Evolutionary conservation across 2,888 invertebrate genomes (phyloP), one percentile per base, ranked within the genome.

Genomic region (Zootermopsis nevadensis): DNA sequence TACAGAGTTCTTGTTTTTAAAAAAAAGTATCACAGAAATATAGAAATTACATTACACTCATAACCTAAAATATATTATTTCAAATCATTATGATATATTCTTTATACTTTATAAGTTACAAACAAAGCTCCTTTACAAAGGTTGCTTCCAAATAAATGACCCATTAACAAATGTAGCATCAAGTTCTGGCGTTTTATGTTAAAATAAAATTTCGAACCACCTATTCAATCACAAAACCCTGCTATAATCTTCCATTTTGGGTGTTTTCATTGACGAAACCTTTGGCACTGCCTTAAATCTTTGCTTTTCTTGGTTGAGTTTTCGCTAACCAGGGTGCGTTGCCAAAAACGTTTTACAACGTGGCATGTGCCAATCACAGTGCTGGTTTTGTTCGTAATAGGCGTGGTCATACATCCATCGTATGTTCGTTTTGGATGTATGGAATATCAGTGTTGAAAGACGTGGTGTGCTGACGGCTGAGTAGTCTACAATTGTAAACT

Each of bases 321-420:
- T 69, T 0, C 1, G 10, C 12, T n/a, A n/a, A 24, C 55, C 22
- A 27, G 77, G 55, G 77, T 77, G 77, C 77, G 77, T 77, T 77
- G 77, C 48, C 55, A 55, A 77, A 77, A 77, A 27, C 76, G 1
- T 31, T 30, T 22, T 55, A 22, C 77, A 31, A 83, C 77, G 80
- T 80, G 80, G 83, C 83, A 81, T 31, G n/a, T 69, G 42, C 83
- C 82, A 84, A 81, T 83, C 76, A 80, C 55, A 81, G 60, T 66
- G 55, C 76, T 53, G 66, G 80, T 82, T 84, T 60, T 77, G 80
- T 60, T 74, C 38, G 35, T 38, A 76, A 84, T 80, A 84, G 84
- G 84, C 84, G 84, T 84, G 84, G 84, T 67, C 83, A 33, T 31
- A 69, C 69, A 33, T 69, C 69, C 8, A 7, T 12, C 22, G 31